A percentile compares a stretch with the other conserved stretches of the same genome.
phyloP scores from a whole-genome alignment of 2,888 invertebrate genomes.

The Leptinotarsa rubiginosa region DNA sequence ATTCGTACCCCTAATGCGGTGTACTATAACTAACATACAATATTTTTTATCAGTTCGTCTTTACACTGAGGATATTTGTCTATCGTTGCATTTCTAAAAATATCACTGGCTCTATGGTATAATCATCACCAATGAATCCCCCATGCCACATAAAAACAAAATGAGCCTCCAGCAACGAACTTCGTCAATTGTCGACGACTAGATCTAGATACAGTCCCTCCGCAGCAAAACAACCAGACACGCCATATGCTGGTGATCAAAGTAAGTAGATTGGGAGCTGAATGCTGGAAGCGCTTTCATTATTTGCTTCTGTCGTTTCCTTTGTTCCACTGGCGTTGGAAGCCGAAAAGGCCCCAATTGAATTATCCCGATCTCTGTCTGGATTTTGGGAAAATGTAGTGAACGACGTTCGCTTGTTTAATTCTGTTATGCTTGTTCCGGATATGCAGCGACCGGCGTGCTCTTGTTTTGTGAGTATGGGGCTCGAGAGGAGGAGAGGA shows the following conservation, averaged over 20 bases:
- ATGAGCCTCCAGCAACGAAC: too few species aligned
- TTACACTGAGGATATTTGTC: too few species aligned
- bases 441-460: neutral
- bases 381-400: neutral
- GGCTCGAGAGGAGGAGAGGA: neutral
- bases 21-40: too few species aligned
- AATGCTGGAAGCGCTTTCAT: conserved; percentile 8
- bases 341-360: conserved; percentile 10
- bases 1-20: too few species aligned
- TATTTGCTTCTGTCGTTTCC: conserved; percentile 10
- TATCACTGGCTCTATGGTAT: neutral
- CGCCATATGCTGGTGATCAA: conserved; percentile 4
- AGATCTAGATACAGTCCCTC: neutral
- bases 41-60: too few species aligned
- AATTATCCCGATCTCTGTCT: conserved; percentile 11
- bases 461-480: neutral
- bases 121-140: neutral
- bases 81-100: too few species aligned
- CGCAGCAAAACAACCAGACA: neutral
- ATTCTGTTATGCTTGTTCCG: conserved; percentile 5
- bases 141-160: neutral
- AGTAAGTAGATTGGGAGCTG: conserved; percentile 10
- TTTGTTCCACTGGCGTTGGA: conserved; percentile 1
- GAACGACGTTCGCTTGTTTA: conserved; percentile 9
- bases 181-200: too few species aligned